Percentiles rank a stretch among this genome's conserved stretches.
phyloP scores from a whole-genome alignment of 2,113 vertebrate genomes.

The Xiphophorus maculatus region DNA sequence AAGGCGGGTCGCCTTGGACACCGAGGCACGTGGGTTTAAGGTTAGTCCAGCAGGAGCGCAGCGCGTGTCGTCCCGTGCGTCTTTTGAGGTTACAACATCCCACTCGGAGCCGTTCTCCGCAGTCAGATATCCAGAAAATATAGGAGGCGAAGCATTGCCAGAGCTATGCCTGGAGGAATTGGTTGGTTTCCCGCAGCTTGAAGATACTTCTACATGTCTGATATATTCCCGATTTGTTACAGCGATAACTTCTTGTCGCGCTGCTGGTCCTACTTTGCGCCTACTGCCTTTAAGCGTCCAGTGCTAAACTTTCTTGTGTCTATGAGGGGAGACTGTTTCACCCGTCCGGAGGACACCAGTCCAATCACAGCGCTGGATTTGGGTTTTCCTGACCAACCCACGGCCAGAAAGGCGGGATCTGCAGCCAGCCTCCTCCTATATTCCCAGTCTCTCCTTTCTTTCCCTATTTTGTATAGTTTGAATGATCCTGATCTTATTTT shows the following conservation, averaged over 20 bases:
- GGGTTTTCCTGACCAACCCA: constrained; percentile 66
- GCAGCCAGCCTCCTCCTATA: constrained; percentile 12
- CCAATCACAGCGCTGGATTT: constrained; percentile 64
- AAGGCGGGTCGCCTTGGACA: constrained; percentile 23
- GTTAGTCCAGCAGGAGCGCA: constrained; percentile 21
- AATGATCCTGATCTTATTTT: neutral
- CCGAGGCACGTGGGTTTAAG: constrained; percentile 21
- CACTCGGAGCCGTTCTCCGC: constrained; percentile 22
- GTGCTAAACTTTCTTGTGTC: constrained; percentile 71
- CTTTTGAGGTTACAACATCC: constrained; percentile 27
- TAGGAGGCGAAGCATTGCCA: neutral
- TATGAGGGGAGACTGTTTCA: constrained; percentile 46
- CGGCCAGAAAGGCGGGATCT: constrained; percentile 62
- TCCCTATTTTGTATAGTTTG: constrained; percentile 9
- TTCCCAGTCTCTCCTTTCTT: constrained; percentile 6
- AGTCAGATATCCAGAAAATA: constrained; percentile 41
- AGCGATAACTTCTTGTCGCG: neutral
- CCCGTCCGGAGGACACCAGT: constrained; percentile 31
- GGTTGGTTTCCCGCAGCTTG: neutral
- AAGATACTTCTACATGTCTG: neutral
- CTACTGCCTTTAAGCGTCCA: constrained; percentile 38
- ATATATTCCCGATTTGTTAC: constrained; percentile 25
- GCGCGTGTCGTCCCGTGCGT: constrained; percentile 54
- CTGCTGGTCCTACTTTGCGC: constrained; percentile 35
- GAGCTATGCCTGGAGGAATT: neutral